Base-by-base conservation (phyloP, 2,888 invertebrate species). In the Ptychoptera albimana region DNA sequence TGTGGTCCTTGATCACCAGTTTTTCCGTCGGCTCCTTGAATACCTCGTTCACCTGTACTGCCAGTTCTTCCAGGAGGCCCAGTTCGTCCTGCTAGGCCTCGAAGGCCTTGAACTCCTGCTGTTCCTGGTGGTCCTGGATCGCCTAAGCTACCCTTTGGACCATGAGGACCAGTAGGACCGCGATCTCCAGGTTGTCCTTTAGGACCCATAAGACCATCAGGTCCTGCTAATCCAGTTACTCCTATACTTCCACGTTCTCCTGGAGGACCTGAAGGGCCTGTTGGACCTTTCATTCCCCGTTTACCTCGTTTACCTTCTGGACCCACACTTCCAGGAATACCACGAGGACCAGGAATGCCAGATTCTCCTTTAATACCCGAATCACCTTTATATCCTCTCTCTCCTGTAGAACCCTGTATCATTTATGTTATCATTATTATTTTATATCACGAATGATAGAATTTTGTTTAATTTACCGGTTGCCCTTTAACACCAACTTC, bases 1-100 rank as follows among this genome's bases (percentile, higher is more conserved):
- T 79, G 79, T 11, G 75, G 68, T 37, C 89, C 89, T 54, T 79
- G 79, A 55, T 86, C 87, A 16, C 91, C 91, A 11, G 83, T 75
- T 57, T 82, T 82, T 7, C 89, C 89, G 63, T 89, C 88, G 45
- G 83, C 81, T 9, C 89, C 89, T 39, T 80, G 76, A 54, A 79
- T 68, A 38, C 83, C 83, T 48, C 82, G 69, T 57, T 82, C 82
- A 16, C 83, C 83, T 37, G 76, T 70, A 44, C 73, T 72, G 5
- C 83, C 83, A 8, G 74, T 62, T 62, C 80, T 80, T 0, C 84
- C 84, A 8, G 75, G 64, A 7, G 76, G 65, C 16, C 86, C 87
- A 11, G 79, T 71, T 49, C 82, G 70, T 30, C 87, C 87, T 13
- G 72, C 68, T 32, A 71, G 60, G 23, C 80, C 80, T 51, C 77